Evolutionary conservation across 2,888 invertebrate genomes (phyloP).

Genomic region (Agrilus mali): DNA sequence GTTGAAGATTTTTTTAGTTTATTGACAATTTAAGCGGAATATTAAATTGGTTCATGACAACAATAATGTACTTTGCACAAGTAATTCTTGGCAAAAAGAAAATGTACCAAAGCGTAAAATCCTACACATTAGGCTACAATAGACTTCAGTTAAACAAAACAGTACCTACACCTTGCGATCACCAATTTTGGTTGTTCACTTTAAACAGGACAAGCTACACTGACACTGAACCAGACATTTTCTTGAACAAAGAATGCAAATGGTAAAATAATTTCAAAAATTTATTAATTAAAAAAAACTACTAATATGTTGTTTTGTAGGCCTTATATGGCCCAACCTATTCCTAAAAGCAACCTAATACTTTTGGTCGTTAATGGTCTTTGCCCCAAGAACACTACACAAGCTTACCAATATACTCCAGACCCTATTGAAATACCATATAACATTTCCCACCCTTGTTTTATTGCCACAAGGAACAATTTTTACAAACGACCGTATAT

Average conservation of each 20-base stretch:
- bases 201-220: constrained; percentile 10
- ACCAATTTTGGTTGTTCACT: constrained; percentile 40
- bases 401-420: constrained; percentile 20
- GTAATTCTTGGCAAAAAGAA: constrained; percentile 18
- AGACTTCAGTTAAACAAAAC: constrained; percentile 63
- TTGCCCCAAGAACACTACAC: constrained; percentile 33
- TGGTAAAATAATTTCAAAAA: constrained; percentile 8
- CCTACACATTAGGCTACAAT: constrained; percentile 40
- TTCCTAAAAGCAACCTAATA: constrained; percentile 66
- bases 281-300: neutral
- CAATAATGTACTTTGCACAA: constrained; percentile 12
- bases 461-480: constrained; percentile 30
- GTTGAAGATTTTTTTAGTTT: constrained; percentile 19
- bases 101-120: constrained; percentile 18
- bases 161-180: constrained; percentile 73
- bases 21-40: constrained; percentile 27
- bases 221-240: constrained; percentile 4
- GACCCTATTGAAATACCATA: constrained; percentile 28
- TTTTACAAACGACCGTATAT: constrained; percentile 28
- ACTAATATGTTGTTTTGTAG: constrained; percentile 22
- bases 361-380: constrained; percentile 60
- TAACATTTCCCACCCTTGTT: constrained; percentile 23
- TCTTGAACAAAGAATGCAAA: constrained; percentile 7
- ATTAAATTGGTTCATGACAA: constrained; percentile 25
- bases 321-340: constrained; percentile 61